Evolutionary conservation across 2,113 vertebrate genomes (phyloP).

Genomic region (Paramisgurnus dabryanus): DNA sequence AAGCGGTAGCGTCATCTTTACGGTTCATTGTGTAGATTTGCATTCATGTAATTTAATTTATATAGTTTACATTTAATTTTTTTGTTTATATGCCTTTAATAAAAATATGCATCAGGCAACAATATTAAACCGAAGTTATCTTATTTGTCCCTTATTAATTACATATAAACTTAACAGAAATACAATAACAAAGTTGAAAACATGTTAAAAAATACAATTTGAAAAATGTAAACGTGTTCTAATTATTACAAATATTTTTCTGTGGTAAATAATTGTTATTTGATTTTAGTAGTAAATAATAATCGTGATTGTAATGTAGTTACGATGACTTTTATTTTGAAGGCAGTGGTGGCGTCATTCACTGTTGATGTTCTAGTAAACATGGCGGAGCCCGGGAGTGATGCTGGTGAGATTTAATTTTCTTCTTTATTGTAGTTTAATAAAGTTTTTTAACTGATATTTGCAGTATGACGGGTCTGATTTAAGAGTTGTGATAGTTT

Average conservation of each 20-base stretch:
- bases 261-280: too few relatives aligned
- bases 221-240: neutral
- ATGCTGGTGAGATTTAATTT: neutral
- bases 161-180: too few relatives aligned
- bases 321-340: constrained; percentile 9
- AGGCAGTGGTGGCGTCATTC: neutral
- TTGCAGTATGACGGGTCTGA: neutral
- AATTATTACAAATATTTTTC: too few relatives aligned
- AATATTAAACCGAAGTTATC: neutral
- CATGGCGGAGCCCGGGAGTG: neutral
- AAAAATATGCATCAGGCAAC: neutral
- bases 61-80: neutral
- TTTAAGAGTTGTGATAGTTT: neutral
- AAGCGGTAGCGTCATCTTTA: neutral
- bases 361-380: neutral
- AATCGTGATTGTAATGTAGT: too few relatives aligned
- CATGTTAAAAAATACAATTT: too few relatives aligned
- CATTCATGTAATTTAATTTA: neutral
- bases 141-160: neutral
- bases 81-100: neutral
- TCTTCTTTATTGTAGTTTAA: neutral
- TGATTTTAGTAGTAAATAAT: too few relatives aligned
- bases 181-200: neutral
- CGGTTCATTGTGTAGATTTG: neutral
- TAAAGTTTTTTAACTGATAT: neutral